These are phyloP conservation scores for Dicrostonyx torquatus DNA, from an alignment of 2,797 vertebrate genomes.

Conservation along the genomic window DNA sequence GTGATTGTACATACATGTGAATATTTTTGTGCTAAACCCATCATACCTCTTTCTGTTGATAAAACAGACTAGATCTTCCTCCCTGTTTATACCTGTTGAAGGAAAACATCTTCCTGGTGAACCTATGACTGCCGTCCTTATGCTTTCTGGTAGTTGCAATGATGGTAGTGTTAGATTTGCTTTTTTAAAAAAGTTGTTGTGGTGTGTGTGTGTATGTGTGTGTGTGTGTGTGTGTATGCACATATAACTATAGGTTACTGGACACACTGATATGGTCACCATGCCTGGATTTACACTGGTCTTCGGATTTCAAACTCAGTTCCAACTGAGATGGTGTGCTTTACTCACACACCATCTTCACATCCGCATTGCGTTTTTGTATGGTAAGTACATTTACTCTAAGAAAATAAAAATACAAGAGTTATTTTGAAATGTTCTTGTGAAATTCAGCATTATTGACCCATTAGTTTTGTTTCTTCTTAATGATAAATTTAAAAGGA, in stretches of 20 bases:
- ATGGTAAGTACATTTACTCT: not conserved
- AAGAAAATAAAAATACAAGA: not conserved
- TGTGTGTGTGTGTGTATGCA: not conserved
- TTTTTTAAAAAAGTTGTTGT: too few species aligned
- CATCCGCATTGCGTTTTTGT: not conserved
- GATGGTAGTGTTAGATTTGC: too few species aligned
- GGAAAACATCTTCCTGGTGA: too few species aligned
- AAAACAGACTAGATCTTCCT: not conserved
- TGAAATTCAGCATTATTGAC: not conserved
- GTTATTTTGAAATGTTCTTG: not conserved
- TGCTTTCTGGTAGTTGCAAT: not conserved
- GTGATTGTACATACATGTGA: too few species aligned
- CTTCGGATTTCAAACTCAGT: not conserved
- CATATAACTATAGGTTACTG: not conserved
- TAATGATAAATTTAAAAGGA: conserved; percentile 1
- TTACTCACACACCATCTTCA: not conserved
- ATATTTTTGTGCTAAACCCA: not conserved
- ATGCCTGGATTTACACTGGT: not conserved
- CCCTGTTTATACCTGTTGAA: not conserved
- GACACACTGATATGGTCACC: not conserved
- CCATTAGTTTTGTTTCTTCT: not conserved
- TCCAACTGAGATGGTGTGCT: not conserved
- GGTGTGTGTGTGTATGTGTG: not conserved
- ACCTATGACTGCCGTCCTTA: not conserved
- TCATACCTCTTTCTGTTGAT: not conserved